Evolutionary conservation across 2,113 vertebrate species (phyloP).

Genomic region (Erythrolamprus reginae): DNA sequence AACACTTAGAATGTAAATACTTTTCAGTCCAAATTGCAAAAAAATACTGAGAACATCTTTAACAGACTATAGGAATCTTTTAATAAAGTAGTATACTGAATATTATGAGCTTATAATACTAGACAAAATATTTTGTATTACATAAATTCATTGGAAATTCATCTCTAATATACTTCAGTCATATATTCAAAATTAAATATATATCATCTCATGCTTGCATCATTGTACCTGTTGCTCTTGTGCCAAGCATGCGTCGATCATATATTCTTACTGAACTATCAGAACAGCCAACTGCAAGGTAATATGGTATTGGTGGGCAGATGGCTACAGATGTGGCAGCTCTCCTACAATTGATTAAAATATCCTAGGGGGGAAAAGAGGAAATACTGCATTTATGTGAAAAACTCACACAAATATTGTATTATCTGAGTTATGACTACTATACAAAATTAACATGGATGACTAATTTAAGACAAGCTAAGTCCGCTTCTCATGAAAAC

Average conservation of each 20-base stretch:
- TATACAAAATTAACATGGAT: neutral
- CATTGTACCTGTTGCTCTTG: slow-evolving; percentile 85
- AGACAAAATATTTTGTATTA: neutral
- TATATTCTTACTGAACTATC: slow-evolving; percentile 98
- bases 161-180: neutral
- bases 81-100: neutral
- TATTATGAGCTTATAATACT: neutral
- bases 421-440: neutral
- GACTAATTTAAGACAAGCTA: neutral
- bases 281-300: slow-evolving; percentile 94
- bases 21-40: neutral
- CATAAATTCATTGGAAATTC: neutral
- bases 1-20: neutral
- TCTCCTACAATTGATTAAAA: slow-evolving; percentile 95
- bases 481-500: neutral
- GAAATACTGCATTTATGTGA: slow-evolving; percentile 25
- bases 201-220: neutral
- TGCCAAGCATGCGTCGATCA: slow-evolving; percentile 93
- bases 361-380: slow-evolving; percentile 76
- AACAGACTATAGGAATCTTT: neutral
- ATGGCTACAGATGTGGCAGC: slow-evolving; percentile 96
- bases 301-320: slow-evolving; percentile 90
- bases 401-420: neutral
- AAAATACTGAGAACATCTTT: neutral
- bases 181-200: neutral